phyloP scores from a whole-genome alignment of 2,113 vertebrate genomes.

The Onychorhynchus coronatus region DNA sequence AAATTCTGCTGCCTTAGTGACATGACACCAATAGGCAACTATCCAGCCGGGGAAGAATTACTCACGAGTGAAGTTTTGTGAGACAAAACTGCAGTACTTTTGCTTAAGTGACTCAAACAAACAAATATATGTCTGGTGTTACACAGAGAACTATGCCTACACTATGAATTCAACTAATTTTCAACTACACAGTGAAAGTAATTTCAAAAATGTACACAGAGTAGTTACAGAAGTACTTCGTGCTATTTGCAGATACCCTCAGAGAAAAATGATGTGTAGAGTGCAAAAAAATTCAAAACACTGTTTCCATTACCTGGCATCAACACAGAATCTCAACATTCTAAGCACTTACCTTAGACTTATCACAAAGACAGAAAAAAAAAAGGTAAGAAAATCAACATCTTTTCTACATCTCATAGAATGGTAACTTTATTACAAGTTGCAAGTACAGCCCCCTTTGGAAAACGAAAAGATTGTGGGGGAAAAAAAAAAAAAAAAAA shows the following conservation, averaged over 20 bases:
- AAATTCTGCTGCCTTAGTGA: conserved; percentile 25
- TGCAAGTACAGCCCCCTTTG: neutral
- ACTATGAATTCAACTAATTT: neutral
- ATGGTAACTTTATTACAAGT: neutral
- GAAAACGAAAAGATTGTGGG: neutral
- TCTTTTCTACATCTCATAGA: neutral
- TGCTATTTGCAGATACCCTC: neutral
- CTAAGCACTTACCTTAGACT: neutral
- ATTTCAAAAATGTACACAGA: neutral
- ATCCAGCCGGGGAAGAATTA: neutral
- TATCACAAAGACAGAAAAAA: neutral
- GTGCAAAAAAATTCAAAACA: neutral
- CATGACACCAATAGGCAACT: neutral
- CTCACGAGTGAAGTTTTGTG: neutral
- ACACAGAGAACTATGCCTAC: neutral
- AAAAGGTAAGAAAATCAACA: neutral
- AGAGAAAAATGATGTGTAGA: fast-evolving
- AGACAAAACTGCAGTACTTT: neutral
- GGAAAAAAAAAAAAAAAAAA: fast-evolving
- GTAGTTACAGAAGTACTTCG: neutral
- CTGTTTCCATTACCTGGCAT: neutral
- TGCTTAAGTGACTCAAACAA: neutral
- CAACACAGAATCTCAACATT: neutral
- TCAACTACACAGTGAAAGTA: neutral
- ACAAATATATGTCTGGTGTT: neutral